Evolutionary conservation across 2,888 invertebrate genomes (phyloP), one percentile per base, ranked within the genome.

Genomic region (Pseudococcus longispinus): DNA sequence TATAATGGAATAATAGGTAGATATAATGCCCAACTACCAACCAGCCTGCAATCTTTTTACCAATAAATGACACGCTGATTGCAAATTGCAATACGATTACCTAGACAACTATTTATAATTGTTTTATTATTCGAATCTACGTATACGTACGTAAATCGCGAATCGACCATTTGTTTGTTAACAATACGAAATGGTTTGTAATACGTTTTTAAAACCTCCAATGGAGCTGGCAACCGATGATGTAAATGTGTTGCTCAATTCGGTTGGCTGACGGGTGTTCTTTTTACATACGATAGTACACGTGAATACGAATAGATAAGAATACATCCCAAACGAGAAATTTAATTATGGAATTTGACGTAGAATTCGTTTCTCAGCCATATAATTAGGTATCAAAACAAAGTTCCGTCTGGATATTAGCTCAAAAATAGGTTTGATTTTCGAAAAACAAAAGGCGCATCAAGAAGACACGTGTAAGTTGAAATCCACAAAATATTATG

Each of bases 201-300:
- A 55, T 55, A n/a, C 4, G n/a, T 55, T 55, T 55, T 55, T 55
- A 55, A 55, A 60, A 23, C 23, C 9, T 60, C 23, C 60, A 60
- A 60, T 23, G 23, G 60, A 60, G 60, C 60, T 60, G 23, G 1
- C 23, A 23, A 1, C 20, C 2, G 37, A 23, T 60, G 60, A 60
- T 60, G 60, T 60, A 60, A 60, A 6, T 55, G 15, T 9, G 9
- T 84, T 84, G 77, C 77, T 77, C 37, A 42, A 74, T 74, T 84
- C 84, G 83, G 74, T 51, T 84, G 32, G 60, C 70, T 87, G 32
- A 13, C 84, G 80, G 84, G 51, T 84, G 84, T 87, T 60, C 84
- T 26, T 84, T 55, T 51, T 20, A 60, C n/a, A 26, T 55, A n/a
- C 55, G n/a, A 55, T 55, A 6, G 15, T n/a, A 55, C n/a, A n/a